Conservation (phyloP, 2,113 vertebrate genomes). For the Gymnorhina tibicen region DNA sequence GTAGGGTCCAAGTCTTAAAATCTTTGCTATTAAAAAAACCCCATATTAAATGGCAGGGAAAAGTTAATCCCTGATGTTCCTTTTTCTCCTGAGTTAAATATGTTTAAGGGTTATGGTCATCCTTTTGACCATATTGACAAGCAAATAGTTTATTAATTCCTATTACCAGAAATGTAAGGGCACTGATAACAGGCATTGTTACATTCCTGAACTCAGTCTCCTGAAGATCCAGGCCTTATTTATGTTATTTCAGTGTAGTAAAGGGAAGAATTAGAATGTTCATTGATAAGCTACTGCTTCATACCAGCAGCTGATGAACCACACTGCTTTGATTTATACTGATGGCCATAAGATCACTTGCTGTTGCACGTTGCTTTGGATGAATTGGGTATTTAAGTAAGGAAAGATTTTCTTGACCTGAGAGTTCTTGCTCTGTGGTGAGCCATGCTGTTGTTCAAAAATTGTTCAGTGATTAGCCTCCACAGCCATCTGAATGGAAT, state of each 20-base stretch:
- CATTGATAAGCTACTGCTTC: background rate
- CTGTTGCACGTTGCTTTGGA: background rate
- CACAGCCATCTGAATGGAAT: background rate
- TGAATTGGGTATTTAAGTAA: background rate
- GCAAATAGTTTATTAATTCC: background rate
- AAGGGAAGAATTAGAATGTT: background rate
- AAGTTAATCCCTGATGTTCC: background rate
- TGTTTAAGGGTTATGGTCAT: background rate
- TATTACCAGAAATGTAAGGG: background rate
- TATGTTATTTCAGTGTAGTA: background rate
- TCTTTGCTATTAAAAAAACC: background rate
- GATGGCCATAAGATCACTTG: accelerated
- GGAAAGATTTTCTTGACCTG: background rate
- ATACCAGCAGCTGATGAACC: background rate
- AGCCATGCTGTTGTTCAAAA: background rate
- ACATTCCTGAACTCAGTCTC: background rate
- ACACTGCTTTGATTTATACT: background rate
- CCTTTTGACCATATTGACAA: background rate
- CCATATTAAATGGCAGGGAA: accelerated
- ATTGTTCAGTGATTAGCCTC: background rate
- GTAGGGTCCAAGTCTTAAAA: background rate
- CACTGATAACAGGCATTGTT: background rate
- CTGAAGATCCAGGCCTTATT: background rate
- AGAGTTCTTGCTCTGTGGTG: background rate
- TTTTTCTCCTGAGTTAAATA: background rate